Evolutionary conservation across 2,888 invertebrate genomes (phyloP).

Genomic region (Rhagonycha lutea): DNA sequence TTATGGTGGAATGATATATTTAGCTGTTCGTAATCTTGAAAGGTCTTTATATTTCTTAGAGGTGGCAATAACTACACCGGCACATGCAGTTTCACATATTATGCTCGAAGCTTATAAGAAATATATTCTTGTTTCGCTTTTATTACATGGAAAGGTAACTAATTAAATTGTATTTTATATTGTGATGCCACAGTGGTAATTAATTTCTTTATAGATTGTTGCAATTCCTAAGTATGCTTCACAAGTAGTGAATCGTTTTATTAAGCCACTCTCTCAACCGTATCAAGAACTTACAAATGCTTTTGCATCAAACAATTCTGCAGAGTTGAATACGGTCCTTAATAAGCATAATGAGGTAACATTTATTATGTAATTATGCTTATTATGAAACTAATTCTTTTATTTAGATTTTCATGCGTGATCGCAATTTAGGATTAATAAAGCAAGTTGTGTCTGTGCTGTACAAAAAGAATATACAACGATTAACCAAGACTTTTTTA

Average conservation of each 20-base stretch:
- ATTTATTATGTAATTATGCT: slow-evolving; percentile 6
- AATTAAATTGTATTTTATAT: not conserved
- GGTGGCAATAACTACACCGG: slow-evolving; percentile 94
- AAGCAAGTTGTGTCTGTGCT: slow-evolving; percentile 87
- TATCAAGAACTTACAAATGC: slow-evolving; percentile 87
- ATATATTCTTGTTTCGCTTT: slow-evolving; percentile 88
- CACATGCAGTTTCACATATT: slow-evolving; percentile 91
- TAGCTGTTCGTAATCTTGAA: slow-evolving; percentile 90
- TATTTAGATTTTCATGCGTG: slow-evolving; percentile 67
- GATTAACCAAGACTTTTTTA: slow-evolving; percentile 92
- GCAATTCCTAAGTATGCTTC: slow-evolving; percentile 89
- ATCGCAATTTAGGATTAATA: slow-evolving; percentile 77
- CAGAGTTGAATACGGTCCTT: slow-evolving; percentile 69
- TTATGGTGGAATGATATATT: slow-evolving; percentile 97
- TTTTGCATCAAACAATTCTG: slow-evolving; percentile 76
- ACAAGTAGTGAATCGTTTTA: slow-evolving; percentile 83
- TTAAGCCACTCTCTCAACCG: slow-evolving; percentile 82
- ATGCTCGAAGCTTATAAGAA: slow-evolving; percentile 98
- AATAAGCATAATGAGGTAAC: slow-evolving; percentile 75
- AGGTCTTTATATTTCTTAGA: slow-evolving; percentile 94
- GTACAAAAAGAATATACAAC: slow-evolving; percentile 95
- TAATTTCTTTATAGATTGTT: slow-evolving; percentile 54
- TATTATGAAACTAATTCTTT: not conserved
- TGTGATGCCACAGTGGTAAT: not conserved
- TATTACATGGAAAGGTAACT: slow-evolving; percentile 86